A percentile compares a stretch with the other conserved stretches of the same genome.
Evolutionary conservation across 2,888 invertebrate genomes (phyloP).

Genomic region (Pyrrhopygopsis socrates): DNA sequence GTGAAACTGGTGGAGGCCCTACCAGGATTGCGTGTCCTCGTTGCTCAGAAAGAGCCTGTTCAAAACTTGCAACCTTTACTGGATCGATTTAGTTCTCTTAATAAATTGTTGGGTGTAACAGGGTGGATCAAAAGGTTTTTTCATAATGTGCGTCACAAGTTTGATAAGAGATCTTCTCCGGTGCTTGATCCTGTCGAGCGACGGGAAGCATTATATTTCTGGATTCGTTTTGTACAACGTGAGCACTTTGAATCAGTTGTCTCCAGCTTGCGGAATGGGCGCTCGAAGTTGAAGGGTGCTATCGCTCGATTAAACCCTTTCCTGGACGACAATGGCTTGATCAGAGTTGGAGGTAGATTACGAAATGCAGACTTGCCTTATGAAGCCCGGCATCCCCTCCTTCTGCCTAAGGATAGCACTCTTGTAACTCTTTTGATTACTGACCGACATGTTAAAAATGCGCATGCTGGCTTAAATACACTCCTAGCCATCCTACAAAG

Average conservation of each 20-base stretch:
- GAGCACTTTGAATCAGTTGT: background rate
- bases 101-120: background rate
- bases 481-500: constrained; percentile 21
- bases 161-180: background rate
- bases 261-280: constrained; percentile 5
- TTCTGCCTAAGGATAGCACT: constrained; percentile 8
- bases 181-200: background rate
- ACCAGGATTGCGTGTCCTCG: too few relatives aligned
- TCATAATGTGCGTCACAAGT: background rate
- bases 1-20: too few relatives aligned
- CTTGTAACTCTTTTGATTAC: constrained; percentile 1
- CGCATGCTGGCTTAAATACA: constrained; percentile 11
- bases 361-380: constrained; percentile 30
- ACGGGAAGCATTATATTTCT: background rate
- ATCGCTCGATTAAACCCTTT: constrained; percentile 17
- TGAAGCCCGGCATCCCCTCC: constrained; percentile 11
- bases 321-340: constrained; percentile 11
- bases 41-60: background rate
- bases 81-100: background rate
- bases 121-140: background rate
- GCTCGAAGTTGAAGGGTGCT: constrained; percentile 15
- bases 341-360: constrained; percentile 25
- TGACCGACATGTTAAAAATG: constrained; percentile 20
- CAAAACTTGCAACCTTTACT: background rate
- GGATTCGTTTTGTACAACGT: background rate